These are phyloP conservation scores for Hyphantria cunea DNA, from an alignment of 1,140 invertebrate genomes.

Conservation along the genomic window DNA sequence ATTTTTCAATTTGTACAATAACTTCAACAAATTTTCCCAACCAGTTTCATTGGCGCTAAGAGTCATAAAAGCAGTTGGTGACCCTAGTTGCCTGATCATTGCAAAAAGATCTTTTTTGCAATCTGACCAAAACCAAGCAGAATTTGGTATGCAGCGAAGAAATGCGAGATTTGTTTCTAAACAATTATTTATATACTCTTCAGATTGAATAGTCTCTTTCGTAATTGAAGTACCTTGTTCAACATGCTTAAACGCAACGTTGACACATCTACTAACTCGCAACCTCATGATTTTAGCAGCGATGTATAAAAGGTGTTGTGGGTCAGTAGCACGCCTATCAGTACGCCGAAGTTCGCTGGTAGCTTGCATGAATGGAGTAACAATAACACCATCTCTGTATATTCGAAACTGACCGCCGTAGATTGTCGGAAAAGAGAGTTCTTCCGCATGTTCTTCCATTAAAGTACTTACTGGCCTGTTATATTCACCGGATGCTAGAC, in stretches of 20 bases:
- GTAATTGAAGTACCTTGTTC: conserved; percentile 7
- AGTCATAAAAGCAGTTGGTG: conserved; percentile 50
- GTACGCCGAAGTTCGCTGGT: conserved; percentile 24
- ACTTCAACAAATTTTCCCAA: conserved; percentile 19
- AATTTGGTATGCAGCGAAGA: conserved; percentile 46
- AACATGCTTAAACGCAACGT: conserved; percentile 15
- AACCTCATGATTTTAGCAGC: conserved; percentile 28
- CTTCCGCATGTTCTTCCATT: conserved; percentile 37
- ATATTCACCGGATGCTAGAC: conserved; percentile 7
- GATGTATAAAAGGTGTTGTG: conserved; percentile 28
- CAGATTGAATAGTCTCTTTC: conserved; percentile 16
- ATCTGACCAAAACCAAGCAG: conserved; percentile 51
- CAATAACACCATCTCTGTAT: no score
- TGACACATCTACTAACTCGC: conserved; percentile 1
- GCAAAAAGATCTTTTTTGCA: conserved; percentile 60
- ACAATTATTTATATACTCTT: conserved; percentile 8
- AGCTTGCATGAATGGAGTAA: conserved; percentile 19
- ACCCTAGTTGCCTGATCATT: conserved; percentile 57
- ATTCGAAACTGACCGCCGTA: conserved; percentile 34
- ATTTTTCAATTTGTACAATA: conserved; percentile 23
- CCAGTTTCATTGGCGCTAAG: conserved; percentile 52
- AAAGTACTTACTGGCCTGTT: conserved; percentile 28
- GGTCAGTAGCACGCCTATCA: conserved; percentile 14
- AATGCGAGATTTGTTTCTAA: conserved; percentile 34
- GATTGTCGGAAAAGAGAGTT: conserved; percentile 38